These are phyloP conservation scores for Corythoichthys haematopterus DNA, from an alignment of 2,113 vertebrate genomes.

Conservation along the genomic window DNA sequence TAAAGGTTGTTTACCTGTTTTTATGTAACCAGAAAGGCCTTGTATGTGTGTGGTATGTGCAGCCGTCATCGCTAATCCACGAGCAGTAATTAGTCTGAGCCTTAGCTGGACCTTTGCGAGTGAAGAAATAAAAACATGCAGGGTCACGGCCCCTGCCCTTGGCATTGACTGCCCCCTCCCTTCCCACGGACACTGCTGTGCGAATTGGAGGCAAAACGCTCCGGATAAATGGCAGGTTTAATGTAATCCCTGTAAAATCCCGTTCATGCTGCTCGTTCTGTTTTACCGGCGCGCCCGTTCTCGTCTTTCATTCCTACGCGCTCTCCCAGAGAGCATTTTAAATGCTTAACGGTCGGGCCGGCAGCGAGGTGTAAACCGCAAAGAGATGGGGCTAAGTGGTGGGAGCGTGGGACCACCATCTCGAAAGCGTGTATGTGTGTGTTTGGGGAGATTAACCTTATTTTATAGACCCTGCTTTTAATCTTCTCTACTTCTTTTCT, in stretches of 20 bases:
- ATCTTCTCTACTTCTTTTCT: conserved; percentile 37
- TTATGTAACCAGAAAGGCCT: conserved; percentile 1
- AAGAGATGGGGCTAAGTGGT: conserved; percentile 57
- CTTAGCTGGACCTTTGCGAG: conserved; percentile 22
- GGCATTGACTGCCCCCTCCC: conserved; percentile 38
- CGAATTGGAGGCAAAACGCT: conserved; percentile 59
- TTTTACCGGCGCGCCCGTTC: conserved; percentile 44
- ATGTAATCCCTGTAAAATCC: conserved; percentile 73
- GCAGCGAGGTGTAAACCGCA: conserved; percentile 62
- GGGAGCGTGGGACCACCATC: conserved; percentile 65
- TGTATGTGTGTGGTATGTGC: conserved; percentile 43
- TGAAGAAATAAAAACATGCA: conserved; percentile 39
- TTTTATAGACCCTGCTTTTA: conserved; percentile 51
- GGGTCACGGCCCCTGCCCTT: conserved; percentile 30
- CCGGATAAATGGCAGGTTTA: conserved; percentile 70
- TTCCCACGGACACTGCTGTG: conserved; percentile 51
- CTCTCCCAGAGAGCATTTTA: conserved; percentile 59
- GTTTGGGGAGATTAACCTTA: conserved; percentile 51
- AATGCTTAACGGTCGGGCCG: conserved; percentile 60
- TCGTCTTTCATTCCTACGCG: conserved; percentile 37
- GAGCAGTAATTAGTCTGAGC: conserved; percentile 42
- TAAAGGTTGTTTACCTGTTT: conserved; percentile 6
- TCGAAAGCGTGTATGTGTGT: conserved; percentile 37
- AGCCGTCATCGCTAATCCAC: conserved; percentile 33
- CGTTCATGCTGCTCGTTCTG: conserved; percentile 64